Evolutionary conservation across 2,797 vertebrate species (phyloP), one percentile per base, ranked within the genome.

Genomic region (Arnoldichthys spilopterus): DNA sequence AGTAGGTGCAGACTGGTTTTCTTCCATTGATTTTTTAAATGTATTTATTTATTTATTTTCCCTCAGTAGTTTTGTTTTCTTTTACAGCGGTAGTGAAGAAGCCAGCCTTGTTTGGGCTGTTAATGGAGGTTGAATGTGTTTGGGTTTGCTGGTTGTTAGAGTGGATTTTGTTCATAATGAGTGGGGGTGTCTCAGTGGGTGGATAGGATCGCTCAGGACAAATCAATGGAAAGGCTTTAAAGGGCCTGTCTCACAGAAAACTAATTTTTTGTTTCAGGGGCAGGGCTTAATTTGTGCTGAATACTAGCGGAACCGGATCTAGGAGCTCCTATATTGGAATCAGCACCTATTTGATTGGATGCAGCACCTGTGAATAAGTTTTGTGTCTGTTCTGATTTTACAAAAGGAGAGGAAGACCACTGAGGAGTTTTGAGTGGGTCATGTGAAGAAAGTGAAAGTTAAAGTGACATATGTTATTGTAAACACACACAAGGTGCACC

Each of bases 141-240:
- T 63, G 61, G 61, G 20, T 63, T 34, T 63, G 30, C 34, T 37
- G 37, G 62, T 49, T 71, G 26, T 79, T 79, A 66, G 45, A 37
- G 61, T 66, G 61, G 77, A 34, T 73, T 66, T 73, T 73, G 26
- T 72, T 66, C 34, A 40, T 73, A 73, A 79, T 79, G 66, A 79
- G 77, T 16, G 62, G 40, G 47, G 77, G 45, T 32, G 69, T 66
- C 69, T 73, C 70, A 40, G 47, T 45, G 67, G 76, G 45, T 71
- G 32, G 32, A 53, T 40, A 51, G 56, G 1, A 3, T 22, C 34
- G 56, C 51, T 56, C 24, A 47, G 69, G 49, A 32, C 18, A 47
- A 53, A 74, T 74, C 53, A 16, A 63, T 56, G 40, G 40, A 49
- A n/a, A 43, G 28, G 30, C 4, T 69, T 49, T 63, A 37, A 37